Evolutionary conservation across 2,888 invertebrate genomes (phyloP).

Genomic region (Nomada flava): DNA sequence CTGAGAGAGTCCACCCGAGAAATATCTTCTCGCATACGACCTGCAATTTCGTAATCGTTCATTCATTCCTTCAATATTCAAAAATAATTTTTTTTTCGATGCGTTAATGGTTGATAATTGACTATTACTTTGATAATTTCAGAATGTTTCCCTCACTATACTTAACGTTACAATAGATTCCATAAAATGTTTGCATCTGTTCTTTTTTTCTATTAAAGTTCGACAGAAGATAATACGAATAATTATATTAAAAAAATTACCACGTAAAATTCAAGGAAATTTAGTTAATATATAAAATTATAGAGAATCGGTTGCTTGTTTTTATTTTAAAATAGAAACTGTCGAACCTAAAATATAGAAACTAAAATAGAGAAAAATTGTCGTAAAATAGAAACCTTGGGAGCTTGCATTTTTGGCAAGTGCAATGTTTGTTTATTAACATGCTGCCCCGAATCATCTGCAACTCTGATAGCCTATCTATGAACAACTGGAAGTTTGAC

Average conservation of each 20-base stretch:
- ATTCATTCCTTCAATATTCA: too few relatives aligned
- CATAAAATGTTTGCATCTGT: too few relatives aligned
- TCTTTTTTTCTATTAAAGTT: too few relatives aligned
- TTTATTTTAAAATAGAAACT: background rate
- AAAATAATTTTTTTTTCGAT: too few relatives aligned
- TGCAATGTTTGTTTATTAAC: background rate
- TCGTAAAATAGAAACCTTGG: background rate
- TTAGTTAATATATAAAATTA: background rate
- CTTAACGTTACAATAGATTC: too few relatives aligned
- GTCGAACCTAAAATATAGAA: too few relatives aligned
- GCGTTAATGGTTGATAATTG: too few relatives aligned
- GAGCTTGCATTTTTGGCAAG: background rate
- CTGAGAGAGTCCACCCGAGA: slow-evolving; percentile 87
- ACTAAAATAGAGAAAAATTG: too few relatives aligned
- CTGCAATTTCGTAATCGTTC: slow-evolving; percentile 81
- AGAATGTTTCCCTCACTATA: too few relatives aligned
- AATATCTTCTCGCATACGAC: slow-evolving; percentile 88
- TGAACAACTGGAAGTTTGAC: background rate
- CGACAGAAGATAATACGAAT: too few relatives aligned
- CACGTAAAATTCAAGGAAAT: background rate
- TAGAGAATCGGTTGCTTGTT: background rate
- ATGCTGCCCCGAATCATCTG: background rate
- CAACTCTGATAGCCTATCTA: background rate
- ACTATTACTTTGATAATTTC: too few relatives aligned
- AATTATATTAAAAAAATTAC: too few relatives aligned